phyloP scores from a whole-genome alignment of 2,113 vertebrate genomes.

The Atherinomorus stipes region DNA sequence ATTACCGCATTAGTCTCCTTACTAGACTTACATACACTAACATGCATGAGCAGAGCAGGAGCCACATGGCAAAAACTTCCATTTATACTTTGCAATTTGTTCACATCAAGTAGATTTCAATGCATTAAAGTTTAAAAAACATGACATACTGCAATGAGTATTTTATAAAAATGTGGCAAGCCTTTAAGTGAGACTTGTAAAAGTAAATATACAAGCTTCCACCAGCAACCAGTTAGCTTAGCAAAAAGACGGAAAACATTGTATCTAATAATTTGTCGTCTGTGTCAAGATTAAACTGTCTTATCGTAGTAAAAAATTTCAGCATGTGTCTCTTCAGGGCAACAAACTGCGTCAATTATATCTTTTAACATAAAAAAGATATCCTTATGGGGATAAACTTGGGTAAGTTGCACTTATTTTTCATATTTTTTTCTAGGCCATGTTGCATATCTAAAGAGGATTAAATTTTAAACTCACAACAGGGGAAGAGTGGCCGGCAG shows the following conservation, averaged over 20 bases:
- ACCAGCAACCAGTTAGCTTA: neutral
- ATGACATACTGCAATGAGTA: too few species aligned
- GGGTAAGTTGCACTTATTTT: conserved; percentile 15
- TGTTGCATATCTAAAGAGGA: conserved; percentile 61
- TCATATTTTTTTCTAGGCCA: conserved; percentile 35
- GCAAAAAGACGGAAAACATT: neutral
- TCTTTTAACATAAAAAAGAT: conserved; percentile 24
- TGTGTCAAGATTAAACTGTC: neutral
- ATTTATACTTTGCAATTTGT: too few species aligned
- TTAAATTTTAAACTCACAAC: conserved; percentile 66
- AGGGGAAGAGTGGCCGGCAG: conserved; percentile 34
- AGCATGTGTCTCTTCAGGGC: conserved; percentile 8
- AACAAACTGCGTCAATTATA: conserved; percentile 26
- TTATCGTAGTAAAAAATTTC: neutral
- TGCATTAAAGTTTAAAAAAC: too few species aligned
- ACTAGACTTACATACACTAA: too few species aligned
- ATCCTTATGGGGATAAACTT: conserved; percentile 16
- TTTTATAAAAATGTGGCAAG: neutral
- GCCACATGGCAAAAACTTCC: too few species aligned
- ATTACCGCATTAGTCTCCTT: too few species aligned
- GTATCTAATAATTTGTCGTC: neutral
- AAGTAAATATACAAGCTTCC: neutral
- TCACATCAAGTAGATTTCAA: too few species aligned
- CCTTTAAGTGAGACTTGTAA: too few species aligned
- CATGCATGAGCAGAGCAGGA: too few species aligned